Percentiles rank a stretch among this genome's conserved stretches.
These are phyloP conservation scores for Cryptotermes secundus DNA, from an alignment of 1,140 invertebrate genomes.

Conservation along the genomic window DNA sequence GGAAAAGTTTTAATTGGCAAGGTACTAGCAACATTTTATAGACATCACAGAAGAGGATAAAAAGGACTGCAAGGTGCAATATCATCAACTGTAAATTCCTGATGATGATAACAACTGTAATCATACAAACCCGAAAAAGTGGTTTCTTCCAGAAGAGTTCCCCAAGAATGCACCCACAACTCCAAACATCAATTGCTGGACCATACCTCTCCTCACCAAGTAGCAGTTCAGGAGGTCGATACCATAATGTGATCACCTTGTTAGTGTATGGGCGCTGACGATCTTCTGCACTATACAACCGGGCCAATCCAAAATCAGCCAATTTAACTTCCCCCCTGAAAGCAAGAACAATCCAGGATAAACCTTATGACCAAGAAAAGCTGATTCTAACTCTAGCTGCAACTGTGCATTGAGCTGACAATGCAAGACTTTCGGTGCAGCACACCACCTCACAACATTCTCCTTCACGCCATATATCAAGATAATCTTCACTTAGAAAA, in stretches of 20 bases:
- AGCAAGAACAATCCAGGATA: conserved; percentile 39
- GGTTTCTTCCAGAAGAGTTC: conserved; percentile 97
- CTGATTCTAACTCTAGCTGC: neutral
- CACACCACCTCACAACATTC: too few species aligned
- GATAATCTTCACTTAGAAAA: neutral
- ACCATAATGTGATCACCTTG: conserved; percentile 99
- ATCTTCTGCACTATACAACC: conserved; percentile 95
- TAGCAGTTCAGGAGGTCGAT: conserved; percentile 94
- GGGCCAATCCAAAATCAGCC: conserved; percentile 96
- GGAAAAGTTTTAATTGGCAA: too few species aligned
- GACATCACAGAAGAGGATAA: too few species aligned
- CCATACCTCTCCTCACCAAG: conserved; percentile 98
- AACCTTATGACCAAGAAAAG: conserved; percentile 31
- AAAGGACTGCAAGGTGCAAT: too few species aligned
- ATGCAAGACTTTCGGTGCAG: neutral
- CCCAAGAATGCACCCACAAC: conserved; percentile 97
- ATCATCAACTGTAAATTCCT: too few species aligned
- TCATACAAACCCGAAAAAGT: conserved; percentile 77
- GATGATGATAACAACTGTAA: neutral
- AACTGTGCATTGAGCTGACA: neutral
- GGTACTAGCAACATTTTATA: too few species aligned
- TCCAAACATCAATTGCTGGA: conserved; percentile 99
- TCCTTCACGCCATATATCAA: too few species aligned
- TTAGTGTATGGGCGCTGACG: conserved; percentile 94
- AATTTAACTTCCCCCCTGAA: conserved; percentile 97